These are phyloP conservation scores for Aphelenchoides fujianensis DNA, from an alignment of 1,140 invertebrate species.

Conservation along the genomic window DNA sequence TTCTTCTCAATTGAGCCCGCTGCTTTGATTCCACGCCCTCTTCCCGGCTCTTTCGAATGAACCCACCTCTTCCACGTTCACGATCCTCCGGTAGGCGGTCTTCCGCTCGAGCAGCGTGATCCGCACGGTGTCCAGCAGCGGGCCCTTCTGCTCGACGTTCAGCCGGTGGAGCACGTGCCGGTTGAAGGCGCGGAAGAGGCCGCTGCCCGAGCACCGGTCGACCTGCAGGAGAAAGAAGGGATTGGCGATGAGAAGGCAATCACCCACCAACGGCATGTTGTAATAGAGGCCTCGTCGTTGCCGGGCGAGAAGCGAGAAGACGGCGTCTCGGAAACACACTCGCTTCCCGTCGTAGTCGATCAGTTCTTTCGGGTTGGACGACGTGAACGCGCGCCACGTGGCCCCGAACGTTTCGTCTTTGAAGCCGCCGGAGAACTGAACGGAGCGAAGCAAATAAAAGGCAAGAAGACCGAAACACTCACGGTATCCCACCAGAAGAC, in stretches of 20 bases:
- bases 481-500: conserved; percentile 91
- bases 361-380: conserved; percentile 78
- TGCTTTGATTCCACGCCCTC: conserved; percentile 1
- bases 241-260: conserved; percentile 18
- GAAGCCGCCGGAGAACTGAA: conserved; percentile 65
- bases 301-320: conserved; percentile 87
- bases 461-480: conserved; percentile 40
- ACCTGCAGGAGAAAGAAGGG: conserved; percentile 70
- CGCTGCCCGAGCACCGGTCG: conserved; percentile 86
- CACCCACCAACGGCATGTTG: conserved; percentile 89
- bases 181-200: conserved; percentile 86
- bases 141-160: conserved; percentile 67
- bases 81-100: conserved; percentile 76
- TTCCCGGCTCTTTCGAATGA: conserved; percentile 9
- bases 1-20: conserved; percentile 14
- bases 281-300: conserved; percentile 97
- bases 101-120: conserved; percentile 77
- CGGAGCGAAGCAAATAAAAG: conserved; percentile 15
- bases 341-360: conserved; percentile 75
- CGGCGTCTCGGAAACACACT: conserved; percentile 84
- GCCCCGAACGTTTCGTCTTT: conserved; percentile 70
- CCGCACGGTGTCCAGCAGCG: conserved; percentile 70
- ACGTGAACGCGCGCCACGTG: conserved; percentile 83
- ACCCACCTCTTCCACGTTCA: conserved; percentile 77
- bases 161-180: conserved; percentile 84